Base-by-base conservation (phyloP, 2,797 vertebrate genomes). In the Molothrus ater region DNA sequence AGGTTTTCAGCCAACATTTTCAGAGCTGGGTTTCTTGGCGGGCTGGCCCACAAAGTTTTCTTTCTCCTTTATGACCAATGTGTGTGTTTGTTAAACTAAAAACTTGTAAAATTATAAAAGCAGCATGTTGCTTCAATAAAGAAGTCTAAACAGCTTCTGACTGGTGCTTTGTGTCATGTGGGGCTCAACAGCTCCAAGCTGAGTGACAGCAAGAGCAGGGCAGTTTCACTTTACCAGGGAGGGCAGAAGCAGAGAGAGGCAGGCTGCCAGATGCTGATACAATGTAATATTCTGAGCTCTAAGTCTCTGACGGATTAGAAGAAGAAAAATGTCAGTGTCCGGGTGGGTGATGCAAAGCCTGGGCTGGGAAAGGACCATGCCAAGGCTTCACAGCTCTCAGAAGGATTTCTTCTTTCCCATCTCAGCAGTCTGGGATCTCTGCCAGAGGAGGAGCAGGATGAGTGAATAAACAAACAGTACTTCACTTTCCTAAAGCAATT, bases 221-320 rank as follows among this genome's bases (percentile, higher is more conserved):
- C 26, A 45, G 73, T 95, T 97, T 95, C 81, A 13, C 60, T 96
- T 97, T 59, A 64, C 20, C 31, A 54, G 48, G 3, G 24, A 92
- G 60, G 81, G 84, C 93, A 96, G 90, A 50, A 94, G 66, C 24
- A 38, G 65, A 73, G 71, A 68, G 10, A 87, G 90, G 93, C 87
- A 84, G 76, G 82, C 42, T 90, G 57, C 80, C 96, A 93, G 75
- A 72, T 1, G 11, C 17, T 96, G 96, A 96, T 76, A 92, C 59
- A 97, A 96, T 1, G 13, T 1, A 5, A 74, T 22, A 36, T 21
- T 32, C 50, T 65, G 29, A 60, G 42, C 61, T 82, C 34, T 25
- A 40, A 60, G 32, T 14, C 38, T 95, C 63, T 24, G n/a, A 76
- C 54, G 19, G 47, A 59, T 17, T 13, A 36, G 24, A 47, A 71